These are phyloP conservation scores for Gobius niger DNA, from an alignment of 2,113 vertebrate genomes.

Conservation along the genomic window DNA sequence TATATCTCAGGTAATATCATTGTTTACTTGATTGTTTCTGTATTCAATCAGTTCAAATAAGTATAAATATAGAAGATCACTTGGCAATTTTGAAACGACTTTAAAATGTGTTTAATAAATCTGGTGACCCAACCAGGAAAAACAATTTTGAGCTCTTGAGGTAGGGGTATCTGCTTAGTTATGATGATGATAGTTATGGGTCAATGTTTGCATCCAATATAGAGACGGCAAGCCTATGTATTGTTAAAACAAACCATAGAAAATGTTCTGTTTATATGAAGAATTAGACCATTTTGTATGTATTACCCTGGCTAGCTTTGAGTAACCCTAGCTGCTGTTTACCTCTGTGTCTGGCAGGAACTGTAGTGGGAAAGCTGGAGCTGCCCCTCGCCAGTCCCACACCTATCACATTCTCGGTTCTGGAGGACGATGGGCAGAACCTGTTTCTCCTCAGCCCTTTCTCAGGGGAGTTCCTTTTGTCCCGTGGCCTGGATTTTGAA, in stretches of 20 bases:
- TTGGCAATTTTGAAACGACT: too few relatives aligned
- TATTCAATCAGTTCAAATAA: too few relatives aligned
- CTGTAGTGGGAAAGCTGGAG: conserved; percentile 71
- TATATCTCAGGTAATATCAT: not conserved
- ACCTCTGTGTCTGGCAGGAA: conserved; percentile 64
- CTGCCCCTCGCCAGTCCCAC: conserved; percentile 34
- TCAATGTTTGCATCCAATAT: too few relatives aligned
- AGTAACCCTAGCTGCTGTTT: not conserved
- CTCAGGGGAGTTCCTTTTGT: conserved; percentile 77
- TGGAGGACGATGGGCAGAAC: conserved; percentile 76
- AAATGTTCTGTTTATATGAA: not conserved
- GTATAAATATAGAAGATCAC: too few relatives aligned
- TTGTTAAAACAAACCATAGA: too few relatives aligned
- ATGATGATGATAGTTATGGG: not conserved
- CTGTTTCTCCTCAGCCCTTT: conserved; percentile 72
- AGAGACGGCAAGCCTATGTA: too few relatives aligned
- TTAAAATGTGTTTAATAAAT: too few relatives aligned
- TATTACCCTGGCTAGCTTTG: not conserved
- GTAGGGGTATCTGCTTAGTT: too few relatives aligned
- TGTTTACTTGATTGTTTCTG: too few relatives aligned
- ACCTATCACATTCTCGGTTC: conserved; percentile 65
- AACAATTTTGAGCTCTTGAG: too few relatives aligned
- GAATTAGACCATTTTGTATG: not conserved
- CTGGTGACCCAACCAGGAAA: too few relatives aligned
- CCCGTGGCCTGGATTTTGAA: conserved; percentile 77